These are phyloP conservation scores for Pomatorhinus ruficollis DNA, from an alignment of 2,113 vertebrate genomes.

Conservation along the genomic window DNA sequence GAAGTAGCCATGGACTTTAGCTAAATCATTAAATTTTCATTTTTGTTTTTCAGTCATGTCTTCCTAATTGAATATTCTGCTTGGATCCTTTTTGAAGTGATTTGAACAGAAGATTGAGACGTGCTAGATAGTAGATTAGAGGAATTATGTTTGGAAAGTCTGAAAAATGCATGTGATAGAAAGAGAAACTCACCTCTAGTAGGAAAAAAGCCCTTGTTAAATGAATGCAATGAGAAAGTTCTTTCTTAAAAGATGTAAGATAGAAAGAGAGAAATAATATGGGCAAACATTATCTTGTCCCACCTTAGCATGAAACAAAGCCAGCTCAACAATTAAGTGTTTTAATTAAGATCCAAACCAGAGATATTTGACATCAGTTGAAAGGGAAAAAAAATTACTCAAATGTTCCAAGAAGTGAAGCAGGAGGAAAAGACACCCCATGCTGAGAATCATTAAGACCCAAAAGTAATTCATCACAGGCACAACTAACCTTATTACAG, in stretches of 20 bases:
- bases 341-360: conserved; percentile 27
- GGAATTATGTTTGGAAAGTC: neutral
- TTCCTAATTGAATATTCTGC: neutral
- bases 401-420: neutral
- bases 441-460: conserved; percentile 7
- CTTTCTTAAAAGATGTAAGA: neutral
- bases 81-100: neutral
- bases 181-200: neutral
- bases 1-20: neutral
- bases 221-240: neutral
- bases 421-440: conserved; percentile 16
- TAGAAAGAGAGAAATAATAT: neutral
- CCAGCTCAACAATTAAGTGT: neutral
- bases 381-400: neutral
- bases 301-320: neutral
- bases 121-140: neutral
- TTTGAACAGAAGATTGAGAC: neutral
- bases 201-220: neutral
- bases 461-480: conserved; percentile 23
- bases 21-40: neutral
- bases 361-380: neutral
- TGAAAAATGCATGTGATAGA: neutral
- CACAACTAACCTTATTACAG: neutral
- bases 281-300: neutral
- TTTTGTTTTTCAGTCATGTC: conserved; percentile 8